These are phyloP conservation scores for Hylyphantes graminicola DNA, from an alignment of 1,140 invertebrate genomes.

Conservation along the genomic window DNA sequence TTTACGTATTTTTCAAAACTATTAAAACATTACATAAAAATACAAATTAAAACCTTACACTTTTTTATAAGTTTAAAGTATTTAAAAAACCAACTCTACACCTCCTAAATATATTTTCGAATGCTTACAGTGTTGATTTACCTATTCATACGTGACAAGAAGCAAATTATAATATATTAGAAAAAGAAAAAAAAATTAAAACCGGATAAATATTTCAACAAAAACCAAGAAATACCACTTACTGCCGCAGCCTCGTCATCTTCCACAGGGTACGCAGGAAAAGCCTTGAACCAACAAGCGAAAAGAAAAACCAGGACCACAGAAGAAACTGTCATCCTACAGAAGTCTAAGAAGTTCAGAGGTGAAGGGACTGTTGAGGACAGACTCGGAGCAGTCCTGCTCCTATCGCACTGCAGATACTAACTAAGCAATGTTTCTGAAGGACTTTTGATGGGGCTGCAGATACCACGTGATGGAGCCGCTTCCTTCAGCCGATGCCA, in stretches of 20 bases:
- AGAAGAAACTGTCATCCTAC: neutral
- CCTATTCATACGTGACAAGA: no score
- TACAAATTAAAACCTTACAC: no score
- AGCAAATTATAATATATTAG: no score
- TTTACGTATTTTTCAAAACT: no score
- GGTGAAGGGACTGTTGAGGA: neutral
- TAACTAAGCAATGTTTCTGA: conserved; percentile 38
- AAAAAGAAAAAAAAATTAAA: no score
- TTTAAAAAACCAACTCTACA: no score
- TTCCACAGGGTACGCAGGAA: conserved; percentile 1
- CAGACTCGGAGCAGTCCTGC: conserved; percentile 1
- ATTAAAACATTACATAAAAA: no score
- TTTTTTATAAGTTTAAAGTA: no score
- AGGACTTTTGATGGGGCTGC: conserved; percentile 1
- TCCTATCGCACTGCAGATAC: neutral
- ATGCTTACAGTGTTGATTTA: no score
- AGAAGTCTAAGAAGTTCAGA: neutral
- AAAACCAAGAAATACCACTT: conserved; percentile 8
- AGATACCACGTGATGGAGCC: conserved; percentile 28
- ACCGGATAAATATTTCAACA: neutral
- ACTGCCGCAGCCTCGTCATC: conserved; percentile 40
- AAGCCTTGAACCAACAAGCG: conserved; percentile 11
- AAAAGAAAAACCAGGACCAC: conserved; percentile 1
- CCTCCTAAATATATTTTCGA: no score
- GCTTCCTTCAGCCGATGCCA: conserved; percentile 16